A percentile compares a stretch with the other conserved stretches of the same genome.
Conservation (phyloP, 2,797 vertebrate genomes). For the Tragelaphus eurycerus region DNA sequence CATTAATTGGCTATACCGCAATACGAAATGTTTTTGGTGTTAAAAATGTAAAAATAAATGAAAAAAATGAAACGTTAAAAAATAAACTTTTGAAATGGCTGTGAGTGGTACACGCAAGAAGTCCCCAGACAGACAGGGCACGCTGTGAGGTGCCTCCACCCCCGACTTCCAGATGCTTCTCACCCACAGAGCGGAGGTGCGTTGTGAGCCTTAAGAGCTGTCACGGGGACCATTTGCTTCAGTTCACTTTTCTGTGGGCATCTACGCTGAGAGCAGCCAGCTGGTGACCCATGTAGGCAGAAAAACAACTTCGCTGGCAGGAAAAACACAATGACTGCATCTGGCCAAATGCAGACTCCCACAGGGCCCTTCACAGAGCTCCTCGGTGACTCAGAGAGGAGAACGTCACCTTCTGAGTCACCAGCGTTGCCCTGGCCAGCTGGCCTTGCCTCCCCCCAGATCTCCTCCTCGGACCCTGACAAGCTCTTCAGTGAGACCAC, state of each 20-base stretch:
- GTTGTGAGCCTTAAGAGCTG: background rate
- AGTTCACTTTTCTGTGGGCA: background rate
- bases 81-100: background rate
- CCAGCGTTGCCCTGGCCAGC: background rate
- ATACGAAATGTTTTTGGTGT: background rate
- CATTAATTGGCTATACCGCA: rapidly evolving
- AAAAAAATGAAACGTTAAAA: background rate
- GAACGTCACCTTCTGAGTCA: background rate
- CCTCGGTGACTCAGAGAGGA: background rate
- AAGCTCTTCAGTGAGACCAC: background rate
- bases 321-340: background rate
- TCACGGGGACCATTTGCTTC: background rate
- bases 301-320: background rate
- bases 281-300: background rate
- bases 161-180: background rate
- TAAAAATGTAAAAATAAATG: background rate
- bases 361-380: background rate
- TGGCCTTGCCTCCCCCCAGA: background rate
- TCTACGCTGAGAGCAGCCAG: background rate
- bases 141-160: background rate
- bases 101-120: background rate
- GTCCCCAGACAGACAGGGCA: background rate
- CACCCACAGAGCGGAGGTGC: background rate
- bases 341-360: background rate
- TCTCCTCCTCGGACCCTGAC: background rate